A percentile compares a stretch with the other conserved stretches of the same genome.
phyloP scores from a whole-genome alignment of 2,113 vertebrate species.

The Neofelis nebulosa region DNA sequence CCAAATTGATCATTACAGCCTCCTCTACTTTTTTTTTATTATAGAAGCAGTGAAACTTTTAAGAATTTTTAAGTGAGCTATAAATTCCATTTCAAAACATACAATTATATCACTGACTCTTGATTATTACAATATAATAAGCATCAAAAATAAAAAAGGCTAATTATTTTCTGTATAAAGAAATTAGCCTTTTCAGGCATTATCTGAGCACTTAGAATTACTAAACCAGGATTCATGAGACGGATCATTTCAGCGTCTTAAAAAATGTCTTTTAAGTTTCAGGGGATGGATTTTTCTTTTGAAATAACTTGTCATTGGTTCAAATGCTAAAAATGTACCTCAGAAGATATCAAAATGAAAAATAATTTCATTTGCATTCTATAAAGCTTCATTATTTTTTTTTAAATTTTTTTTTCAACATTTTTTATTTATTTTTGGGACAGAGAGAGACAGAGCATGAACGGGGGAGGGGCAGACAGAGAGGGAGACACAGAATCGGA shows the following conservation, averaged over 20 bases:
- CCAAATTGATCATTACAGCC: not conserved
- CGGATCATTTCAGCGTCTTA: slow-evolving; percentile 10
- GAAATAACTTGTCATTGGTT: slow-evolving; percentile 23
- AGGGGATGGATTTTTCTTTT: slow-evolving; percentile 41
- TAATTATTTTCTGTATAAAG: slow-evolving; percentile 5
- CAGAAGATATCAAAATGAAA: slow-evolving; percentile 54
- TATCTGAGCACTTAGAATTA: slow-evolving; percentile 33
- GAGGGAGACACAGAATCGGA: too few relatives aligned
- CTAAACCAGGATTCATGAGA: not conserved
- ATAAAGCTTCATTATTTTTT: slow-evolving; percentile 29
- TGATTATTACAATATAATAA: not conserved
- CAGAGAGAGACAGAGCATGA: too few relatives aligned
- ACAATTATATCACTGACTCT: not conserved
- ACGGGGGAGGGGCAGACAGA: too few relatives aligned
- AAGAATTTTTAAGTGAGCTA: not conserved
- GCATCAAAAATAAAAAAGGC: slow-evolving; percentile 19
- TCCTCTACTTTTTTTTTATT: not conserved
- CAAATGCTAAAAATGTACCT: not conserved
- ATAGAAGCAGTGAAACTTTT: slow-evolving; percentile 1
- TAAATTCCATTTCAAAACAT: slow-evolving; percentile 41
- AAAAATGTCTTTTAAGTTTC: slow-evolving; percentile 14
- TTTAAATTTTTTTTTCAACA: too few relatives aligned
- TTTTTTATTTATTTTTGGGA: too few relatives aligned
- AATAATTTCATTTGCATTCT: slow-evolving; percentile 29
- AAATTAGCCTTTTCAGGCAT: not conserved